Conservation (phyloP, 1,140 invertebrate species). For the Aphelinus certus region DNA sequence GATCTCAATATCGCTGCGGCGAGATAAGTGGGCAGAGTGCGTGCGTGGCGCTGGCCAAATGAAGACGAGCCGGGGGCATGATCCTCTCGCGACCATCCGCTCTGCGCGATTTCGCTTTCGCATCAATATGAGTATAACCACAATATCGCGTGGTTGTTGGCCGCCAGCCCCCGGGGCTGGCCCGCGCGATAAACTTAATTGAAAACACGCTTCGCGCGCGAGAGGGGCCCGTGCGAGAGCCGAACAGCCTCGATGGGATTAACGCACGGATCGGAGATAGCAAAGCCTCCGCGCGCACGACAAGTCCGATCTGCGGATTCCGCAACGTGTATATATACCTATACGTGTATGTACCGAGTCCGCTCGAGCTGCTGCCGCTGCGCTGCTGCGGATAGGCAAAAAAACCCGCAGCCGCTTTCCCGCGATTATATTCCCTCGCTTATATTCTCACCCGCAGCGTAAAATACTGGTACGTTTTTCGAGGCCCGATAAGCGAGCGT, state of each 20-base stretch:
- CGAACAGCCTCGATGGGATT: neutral
- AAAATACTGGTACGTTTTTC: no score
- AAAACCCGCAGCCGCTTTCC: no score
- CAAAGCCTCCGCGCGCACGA: neutral
- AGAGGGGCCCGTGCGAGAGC: neutral
- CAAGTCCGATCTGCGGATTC: neutral
- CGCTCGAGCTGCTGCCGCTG: no score
- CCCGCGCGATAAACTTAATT: conserved; percentile 12
- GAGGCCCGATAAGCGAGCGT: no score
- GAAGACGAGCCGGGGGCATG: conserved; percentile 9
- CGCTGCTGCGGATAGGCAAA: no score
- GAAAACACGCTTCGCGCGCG: conserved; percentile 10
- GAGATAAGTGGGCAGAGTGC: no score
- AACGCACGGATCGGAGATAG: conserved; percentile 10
- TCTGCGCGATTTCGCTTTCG: conserved; percentile 49
- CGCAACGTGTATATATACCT: neutral
- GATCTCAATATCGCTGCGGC: no score
- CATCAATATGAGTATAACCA: conserved; percentile 9
- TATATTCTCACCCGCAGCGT: no score
- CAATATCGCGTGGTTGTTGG: conserved; percentile 43
- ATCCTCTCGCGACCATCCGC: neutral
- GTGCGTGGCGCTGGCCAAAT: neutral
- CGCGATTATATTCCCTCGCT: no score
- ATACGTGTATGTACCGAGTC: no score
- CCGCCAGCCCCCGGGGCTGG: no score